Conservation (phyloP, 2,113 vertebrate species). For the Zosterops lateralis region DNA sequence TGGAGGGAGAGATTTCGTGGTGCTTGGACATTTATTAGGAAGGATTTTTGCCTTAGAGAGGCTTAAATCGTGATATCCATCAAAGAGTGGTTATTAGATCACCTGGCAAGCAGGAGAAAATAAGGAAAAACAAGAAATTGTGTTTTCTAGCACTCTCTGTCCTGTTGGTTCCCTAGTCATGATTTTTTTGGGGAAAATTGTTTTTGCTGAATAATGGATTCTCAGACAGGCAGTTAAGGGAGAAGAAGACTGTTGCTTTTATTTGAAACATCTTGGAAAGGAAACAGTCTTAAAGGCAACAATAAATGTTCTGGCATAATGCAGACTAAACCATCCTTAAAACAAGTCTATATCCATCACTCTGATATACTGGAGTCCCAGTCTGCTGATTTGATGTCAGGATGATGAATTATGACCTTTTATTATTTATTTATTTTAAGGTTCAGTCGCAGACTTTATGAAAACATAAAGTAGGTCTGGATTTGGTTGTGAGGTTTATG, state of each 20-base stretch:
- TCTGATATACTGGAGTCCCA: constrained; percentile 51
- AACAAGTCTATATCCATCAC: constrained; percentile 50
- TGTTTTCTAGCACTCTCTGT: neutral
- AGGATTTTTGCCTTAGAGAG: neutral
- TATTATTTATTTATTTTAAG: constrained; percentile 60
- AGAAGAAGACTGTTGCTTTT: neutral
- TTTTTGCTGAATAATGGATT: neutral
- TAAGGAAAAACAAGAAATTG: neutral
- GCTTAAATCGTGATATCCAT: neutral
- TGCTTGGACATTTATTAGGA: neutral
- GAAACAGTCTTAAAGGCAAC: constrained; percentile 20
- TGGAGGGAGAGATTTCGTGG: neutral
- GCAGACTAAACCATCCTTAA: constrained; percentile 50
- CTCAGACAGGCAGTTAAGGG: neutral
- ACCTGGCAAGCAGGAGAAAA: neutral
- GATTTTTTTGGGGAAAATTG: neutral
- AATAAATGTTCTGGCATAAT: constrained; percentile 25
- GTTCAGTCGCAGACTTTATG: constrained; percentile 49
- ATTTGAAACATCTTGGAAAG: neutral
- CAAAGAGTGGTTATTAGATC: neutral
- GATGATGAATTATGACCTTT: constrained; percentile 57
- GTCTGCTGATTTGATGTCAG: constrained; percentile 63
- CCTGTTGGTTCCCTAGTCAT: neutral
- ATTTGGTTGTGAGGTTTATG: neutral
- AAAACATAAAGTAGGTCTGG: constrained; percentile 21